Conservation (phyloP, 2,888 invertebrate species). For the Epirrhoe alternata region DNA sequence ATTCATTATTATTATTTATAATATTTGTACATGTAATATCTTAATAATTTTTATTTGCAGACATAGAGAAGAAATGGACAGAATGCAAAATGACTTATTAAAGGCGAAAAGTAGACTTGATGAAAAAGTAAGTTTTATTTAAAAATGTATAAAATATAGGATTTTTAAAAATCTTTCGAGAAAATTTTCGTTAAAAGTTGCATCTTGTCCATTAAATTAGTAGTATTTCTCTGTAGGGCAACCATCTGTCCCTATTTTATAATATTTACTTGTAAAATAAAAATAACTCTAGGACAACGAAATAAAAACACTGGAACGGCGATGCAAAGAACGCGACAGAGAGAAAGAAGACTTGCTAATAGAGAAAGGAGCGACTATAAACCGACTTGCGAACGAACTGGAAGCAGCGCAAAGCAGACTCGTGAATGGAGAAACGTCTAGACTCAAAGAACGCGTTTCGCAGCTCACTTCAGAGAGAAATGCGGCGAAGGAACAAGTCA, state of each 20-base stretch:
- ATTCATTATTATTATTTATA: too few species aligned
- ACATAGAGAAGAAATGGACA: constrained; percentile 81
- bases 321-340: constrained; percentile 84
- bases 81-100: constrained; percentile 82
- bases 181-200: too few species aligned
- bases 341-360: constrained; percentile 86
- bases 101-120: constrained; percentile 81
- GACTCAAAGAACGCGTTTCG: constrained; percentile 75
- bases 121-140: constrained; percentile 72
- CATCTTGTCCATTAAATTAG: too few species aligned
- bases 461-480: constrained; percentile 80
- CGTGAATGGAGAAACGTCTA: constrained; percentile 65
- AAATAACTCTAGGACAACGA: constrained; percentile 71
- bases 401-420: constrained; percentile 85
- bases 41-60: constrained; percentile 56
- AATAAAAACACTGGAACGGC: constrained; percentile 80
- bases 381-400: constrained; percentile 85
- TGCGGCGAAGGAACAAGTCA: constrained; percentile 80
- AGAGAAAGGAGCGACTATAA: constrained; percentile 87
- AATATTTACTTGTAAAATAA: too few species aligned
- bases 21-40: not conserved
- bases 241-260: too few species aligned
- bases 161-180: too few species aligned
- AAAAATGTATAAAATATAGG: too few species aligned
- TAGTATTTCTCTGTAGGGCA: too few species aligned